phyloP scores from a whole-genome alignment of 2,113 vertebrate genomes.

The Sminthopsis crassicaudata region DNA sequence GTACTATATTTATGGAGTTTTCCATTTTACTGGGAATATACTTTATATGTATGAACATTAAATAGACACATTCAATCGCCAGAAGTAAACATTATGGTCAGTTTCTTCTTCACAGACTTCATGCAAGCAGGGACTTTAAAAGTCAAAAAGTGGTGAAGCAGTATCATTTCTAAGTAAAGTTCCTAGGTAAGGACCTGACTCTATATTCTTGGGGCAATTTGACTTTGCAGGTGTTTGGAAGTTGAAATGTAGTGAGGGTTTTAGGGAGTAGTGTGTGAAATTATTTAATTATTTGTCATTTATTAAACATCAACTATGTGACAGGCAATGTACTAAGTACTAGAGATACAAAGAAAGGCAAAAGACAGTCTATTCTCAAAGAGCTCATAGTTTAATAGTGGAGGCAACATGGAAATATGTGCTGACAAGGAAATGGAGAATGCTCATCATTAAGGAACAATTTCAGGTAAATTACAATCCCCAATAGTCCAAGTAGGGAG shows the following conservation, averaged over 20 bases:
- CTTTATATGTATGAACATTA: constrained; percentile 47
- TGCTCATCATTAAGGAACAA: neutral
- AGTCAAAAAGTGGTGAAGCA: neutral
- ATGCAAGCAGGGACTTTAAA: constrained; percentile 37
- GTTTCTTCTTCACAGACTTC: constrained; percentile 43
- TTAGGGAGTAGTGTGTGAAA: neutral
- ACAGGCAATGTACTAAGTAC: neutral
- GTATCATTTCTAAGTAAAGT: constrained; percentile 34
- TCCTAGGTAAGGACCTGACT: neutral
- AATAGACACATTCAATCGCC: neutral
- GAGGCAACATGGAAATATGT: neutral
- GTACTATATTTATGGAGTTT: constrained; percentile 36
- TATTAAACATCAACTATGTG: neutral
- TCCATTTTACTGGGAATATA: neutral
- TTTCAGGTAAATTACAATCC: neutral
- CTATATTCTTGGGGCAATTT: constrained; percentile 17
- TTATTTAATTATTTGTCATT: neutral
- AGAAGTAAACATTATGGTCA: neutral
- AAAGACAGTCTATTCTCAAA: neutral
- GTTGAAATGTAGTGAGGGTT: neutral
- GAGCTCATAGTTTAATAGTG: neutral
- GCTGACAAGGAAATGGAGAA: neutral
- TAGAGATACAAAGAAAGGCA: neutral
- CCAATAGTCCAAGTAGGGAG: neutral
- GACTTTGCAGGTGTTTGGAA: neutral